These are phyloP conservation scores for Mus spretus DNA, from an alignment of 2,797 vertebrate species.

Conservation along the genomic window DNA sequence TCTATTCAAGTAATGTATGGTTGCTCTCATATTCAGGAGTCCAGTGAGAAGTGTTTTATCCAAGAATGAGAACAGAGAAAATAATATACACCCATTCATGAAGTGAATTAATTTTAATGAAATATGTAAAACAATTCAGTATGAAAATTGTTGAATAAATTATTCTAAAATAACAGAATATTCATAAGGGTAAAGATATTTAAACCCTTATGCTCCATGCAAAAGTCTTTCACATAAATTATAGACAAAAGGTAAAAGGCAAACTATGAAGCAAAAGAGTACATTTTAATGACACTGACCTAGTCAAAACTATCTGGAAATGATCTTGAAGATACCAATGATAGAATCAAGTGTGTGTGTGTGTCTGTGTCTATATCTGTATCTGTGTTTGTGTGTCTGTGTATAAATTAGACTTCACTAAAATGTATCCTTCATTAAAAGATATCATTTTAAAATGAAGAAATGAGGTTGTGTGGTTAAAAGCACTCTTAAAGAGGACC, in stretches of 20 bases:
- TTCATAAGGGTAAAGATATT: not conserved
- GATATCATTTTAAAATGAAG: not conserved
- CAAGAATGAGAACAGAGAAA: not conserved
- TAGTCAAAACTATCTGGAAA: not conserved
- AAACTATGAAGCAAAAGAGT: not conserved
- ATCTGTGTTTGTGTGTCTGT: not conserved
- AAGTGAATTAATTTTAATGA: not conserved
- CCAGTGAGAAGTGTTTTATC: not conserved
- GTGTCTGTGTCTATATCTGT: not conserved
- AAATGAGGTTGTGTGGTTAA: not conserved
- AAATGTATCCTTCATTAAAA: constrained; percentile 18
- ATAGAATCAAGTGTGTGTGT: not conserved
- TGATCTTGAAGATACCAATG: not conserved
- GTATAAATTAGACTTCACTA: not conserved
- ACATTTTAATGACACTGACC: not conserved
- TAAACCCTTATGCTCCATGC: not conserved
- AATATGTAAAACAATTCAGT: not conserved
- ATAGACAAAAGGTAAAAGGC: not conserved
- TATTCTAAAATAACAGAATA: not conserved
- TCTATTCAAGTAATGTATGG: not conserved
- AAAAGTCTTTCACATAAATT: not conserved
- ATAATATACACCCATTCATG: not conserved
- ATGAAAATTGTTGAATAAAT: not conserved
- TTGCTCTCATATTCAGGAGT: not conserved
- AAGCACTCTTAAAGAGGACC: not conserved